These are phyloP conservation scores for Lordiphosa fenestrarum DNA, from an alignment of 2,888 invertebrate genomes.

Conservation along the genomic window DNA sequence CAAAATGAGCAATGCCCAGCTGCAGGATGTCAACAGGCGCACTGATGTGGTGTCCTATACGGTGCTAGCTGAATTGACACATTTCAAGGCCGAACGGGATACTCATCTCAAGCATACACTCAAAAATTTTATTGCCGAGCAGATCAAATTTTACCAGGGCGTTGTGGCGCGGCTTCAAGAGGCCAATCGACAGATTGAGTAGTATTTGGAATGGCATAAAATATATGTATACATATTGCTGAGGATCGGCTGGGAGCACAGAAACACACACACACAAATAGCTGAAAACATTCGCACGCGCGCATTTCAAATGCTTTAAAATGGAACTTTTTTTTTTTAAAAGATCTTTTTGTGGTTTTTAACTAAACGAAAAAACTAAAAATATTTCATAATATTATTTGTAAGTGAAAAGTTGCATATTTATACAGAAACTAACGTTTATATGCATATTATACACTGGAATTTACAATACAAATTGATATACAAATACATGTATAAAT, in stretches of 20 bases:
- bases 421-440: constrained; percentile 40
- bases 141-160: constrained; percentile 95
- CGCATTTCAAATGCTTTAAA: constrained; percentile 67
- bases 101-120: constrained; percentile 92
- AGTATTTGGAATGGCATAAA: constrained; percentile 7
- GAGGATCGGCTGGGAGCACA: constrained; percentile 49
- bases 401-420: constrained; percentile 57
- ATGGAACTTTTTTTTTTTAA: constrained; percentile 32
- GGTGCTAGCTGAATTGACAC: constrained; percentile 95
- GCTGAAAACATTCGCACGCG: constrained; percentile 68
- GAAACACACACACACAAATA: constrained; percentile 34
- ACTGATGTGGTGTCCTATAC: constrained; percentile 96
- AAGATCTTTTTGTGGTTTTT: constrained; percentile 8
- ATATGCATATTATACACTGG: constrained; percentile 38
- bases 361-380: constrained; percentile 24
- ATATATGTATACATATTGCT: constrained; percentile 5
- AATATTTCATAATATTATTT: constrained; percentile 47
- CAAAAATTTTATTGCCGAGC: constrained; percentile 91
- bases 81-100: constrained; percentile 93
- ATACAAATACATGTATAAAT: constrained; percentile 17
- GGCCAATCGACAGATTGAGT: constrained; percentile 81
- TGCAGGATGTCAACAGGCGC: constrained; percentile 89
- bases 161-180: constrained; percentile 88
- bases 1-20: constrained; percentile 90
- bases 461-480: constrained; percentile 17